phyloP scores from a whole-genome alignment of 1,140 invertebrate species.

The Copidosoma floridanum region DNA sequence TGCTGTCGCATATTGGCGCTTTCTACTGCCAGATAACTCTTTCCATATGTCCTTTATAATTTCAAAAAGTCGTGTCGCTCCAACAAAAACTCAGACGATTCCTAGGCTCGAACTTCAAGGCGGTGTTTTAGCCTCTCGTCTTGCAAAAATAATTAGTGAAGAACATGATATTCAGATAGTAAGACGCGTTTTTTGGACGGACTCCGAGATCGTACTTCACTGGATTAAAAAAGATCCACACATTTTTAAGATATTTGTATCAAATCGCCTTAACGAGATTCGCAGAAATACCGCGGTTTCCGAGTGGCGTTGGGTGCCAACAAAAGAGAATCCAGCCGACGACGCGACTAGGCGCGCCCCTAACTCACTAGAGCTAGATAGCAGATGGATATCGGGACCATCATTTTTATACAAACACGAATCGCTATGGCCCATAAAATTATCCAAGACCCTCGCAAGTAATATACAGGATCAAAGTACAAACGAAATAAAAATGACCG shows the following conservation, averaged over 20 bases:
- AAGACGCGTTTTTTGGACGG: neutral
- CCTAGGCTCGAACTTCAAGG: slow-evolving; percentile 12
- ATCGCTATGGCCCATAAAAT: no score
- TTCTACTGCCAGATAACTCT: neutral
- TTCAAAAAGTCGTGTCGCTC: neutral
- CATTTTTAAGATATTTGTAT: neutral
- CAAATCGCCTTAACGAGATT: neutral
- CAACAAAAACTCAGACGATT: neutral
- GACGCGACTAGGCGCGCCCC: neutral
- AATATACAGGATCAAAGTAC: neutral
- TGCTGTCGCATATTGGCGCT: neutral
- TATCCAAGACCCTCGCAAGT: neutral
- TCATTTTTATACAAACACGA: neutral
- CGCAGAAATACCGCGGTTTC: neutral
- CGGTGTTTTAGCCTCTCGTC: neutral
- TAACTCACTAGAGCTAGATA: neutral
- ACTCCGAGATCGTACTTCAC: neutral
- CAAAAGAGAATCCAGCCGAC: neutral
- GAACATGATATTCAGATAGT: neutral
- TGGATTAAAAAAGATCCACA: slow-evolving; percentile 1
- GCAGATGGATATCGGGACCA: neutral
- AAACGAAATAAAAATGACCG: neutral
- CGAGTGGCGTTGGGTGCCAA: slow-evolving; percentile 2
- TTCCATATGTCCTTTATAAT: neutral
- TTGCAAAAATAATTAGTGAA: neutral